phyloP scores from a whole-genome alignment of 1,140 invertebrate species.

The Protaetia brevitarsis region DNA sequence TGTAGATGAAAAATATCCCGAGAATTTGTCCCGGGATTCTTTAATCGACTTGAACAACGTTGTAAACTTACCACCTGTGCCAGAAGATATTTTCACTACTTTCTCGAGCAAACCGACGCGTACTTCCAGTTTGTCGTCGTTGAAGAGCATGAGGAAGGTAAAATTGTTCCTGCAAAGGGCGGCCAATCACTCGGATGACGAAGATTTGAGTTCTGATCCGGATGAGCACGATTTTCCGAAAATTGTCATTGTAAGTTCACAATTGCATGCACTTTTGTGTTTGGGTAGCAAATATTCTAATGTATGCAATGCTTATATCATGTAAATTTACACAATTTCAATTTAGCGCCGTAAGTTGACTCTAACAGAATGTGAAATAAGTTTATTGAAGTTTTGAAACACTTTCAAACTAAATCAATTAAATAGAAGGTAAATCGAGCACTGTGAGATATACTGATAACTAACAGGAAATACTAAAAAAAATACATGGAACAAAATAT shows the following conservation, averaged over 20 bases:
- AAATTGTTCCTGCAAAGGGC: constrained; percentile 48
- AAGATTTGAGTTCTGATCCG: constrained; percentile 44
- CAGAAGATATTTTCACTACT: constrained; percentile 49
- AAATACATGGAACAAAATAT: too few relatives aligned
- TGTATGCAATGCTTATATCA: too few relatives aligned
- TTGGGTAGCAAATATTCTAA: neutral
- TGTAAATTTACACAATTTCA: neutral
- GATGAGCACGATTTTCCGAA: constrained; percentile 42
- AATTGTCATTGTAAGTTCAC: constrained; percentile 24
- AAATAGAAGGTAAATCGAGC: too few relatives aligned
- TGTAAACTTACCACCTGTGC: constrained; percentile 48
- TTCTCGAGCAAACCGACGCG: constrained; percentile 44
- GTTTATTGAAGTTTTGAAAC: too few relatives aligned
- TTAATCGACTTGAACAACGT: constrained; percentile 47
- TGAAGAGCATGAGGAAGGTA: constrained; percentile 49
- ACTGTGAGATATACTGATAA: too few relatives aligned
- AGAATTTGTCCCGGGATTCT: constrained; percentile 48
- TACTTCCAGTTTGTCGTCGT: constrained; percentile 47
- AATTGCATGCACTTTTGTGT: too few relatives aligned
- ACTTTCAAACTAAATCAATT: too few relatives aligned
- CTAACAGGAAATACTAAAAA: too few relatives aligned
- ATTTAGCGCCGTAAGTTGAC: too few relatives aligned
- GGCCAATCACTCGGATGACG: constrained; percentile 45
- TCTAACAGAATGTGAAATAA: too few relatives aligned
- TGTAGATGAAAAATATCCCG: constrained; percentile 50